Conservation (phyloP, 23 tunicate species). For the Clavelina lepadiformis region DNA sequence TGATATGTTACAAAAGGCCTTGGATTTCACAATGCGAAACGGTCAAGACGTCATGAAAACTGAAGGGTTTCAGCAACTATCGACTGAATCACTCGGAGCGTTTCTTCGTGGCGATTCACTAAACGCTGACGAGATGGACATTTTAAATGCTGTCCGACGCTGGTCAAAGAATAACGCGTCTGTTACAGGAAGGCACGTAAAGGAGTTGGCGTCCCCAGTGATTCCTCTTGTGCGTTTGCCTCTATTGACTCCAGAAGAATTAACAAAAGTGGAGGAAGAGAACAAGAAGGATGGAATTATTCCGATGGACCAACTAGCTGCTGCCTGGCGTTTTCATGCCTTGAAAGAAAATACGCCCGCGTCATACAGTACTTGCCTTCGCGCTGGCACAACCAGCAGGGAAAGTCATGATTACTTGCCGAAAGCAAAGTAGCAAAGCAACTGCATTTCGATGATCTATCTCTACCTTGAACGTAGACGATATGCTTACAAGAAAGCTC, state of each 20-base stretch:
- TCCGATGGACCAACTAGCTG: slow-evolving; percentile 83
- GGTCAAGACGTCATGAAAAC: slow-evolving; percentile 46
- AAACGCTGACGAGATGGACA: slow-evolving; percentile 80
- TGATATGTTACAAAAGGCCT: slow-evolving; percentile 60
- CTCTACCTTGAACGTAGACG: no score
- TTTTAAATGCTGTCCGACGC: slow-evolving; percentile 55
- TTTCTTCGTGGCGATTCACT: slow-evolving; percentile 74
- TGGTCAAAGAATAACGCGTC: slow-evolving; percentile 55
- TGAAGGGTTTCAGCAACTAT: slow-evolving; percentile 55
- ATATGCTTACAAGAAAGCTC: no score
- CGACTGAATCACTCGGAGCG: slow-evolving; percentile 64
- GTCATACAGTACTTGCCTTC: slow-evolving; percentile 33
- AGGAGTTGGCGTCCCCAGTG: slow-evolving; percentile 56
- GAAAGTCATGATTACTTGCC: slow-evolving; percentile 64
- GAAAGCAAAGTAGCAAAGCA: slow-evolving; percentile 25
- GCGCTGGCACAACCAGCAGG: slow-evolving; percentile 50
- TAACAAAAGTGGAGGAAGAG: slow-evolving; percentile 79
- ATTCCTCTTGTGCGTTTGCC: slow-evolving; percentile 69
- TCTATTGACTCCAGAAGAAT: slow-evolving; percentile 60
- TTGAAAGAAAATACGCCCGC: slow-evolving; percentile 69
- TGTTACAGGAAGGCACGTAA: slow-evolving; percentile 40
- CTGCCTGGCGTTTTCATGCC: slow-evolving; percentile 92
- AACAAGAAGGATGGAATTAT: slow-evolving; percentile 57
- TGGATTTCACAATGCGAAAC: slow-evolving; percentile 56
- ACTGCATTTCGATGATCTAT: no score